Conservation (phyloP, 2,113 vertebrate genomes). For the Macaca nemestrina region DNA sequence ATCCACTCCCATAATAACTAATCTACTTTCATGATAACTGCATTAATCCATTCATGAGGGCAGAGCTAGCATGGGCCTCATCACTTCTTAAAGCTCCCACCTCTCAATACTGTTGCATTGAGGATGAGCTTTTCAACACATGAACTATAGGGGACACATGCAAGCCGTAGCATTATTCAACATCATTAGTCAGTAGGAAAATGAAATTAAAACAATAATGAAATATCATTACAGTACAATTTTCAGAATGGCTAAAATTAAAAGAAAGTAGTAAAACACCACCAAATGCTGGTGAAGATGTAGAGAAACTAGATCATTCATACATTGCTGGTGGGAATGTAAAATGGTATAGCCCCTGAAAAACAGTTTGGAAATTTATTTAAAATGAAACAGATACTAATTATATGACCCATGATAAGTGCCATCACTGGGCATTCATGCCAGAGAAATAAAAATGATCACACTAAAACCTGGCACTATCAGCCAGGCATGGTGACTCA, state of each 20-base stretch:
- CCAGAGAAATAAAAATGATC: background rate
- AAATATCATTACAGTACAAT: background rate
- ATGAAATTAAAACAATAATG: background rate
- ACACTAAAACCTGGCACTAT: background rate
- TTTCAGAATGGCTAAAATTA: background rate
- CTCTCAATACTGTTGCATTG: background rate
- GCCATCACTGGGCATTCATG: background rate
- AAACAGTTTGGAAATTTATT: background rate
- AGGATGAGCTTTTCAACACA: background rate
- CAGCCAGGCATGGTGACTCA: no score
- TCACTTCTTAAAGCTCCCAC: background rate
- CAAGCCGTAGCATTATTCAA: background rate
- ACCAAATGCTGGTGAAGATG: background rate
- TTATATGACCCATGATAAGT: background rate
- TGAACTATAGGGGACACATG: background rate
- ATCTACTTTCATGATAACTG: background rate
- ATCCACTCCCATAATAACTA: background rate
- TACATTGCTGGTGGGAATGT: background rate
- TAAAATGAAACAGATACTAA: background rate
- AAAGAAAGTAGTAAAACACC: background rate
- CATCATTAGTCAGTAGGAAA: background rate
- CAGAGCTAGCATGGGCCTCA: background rate
- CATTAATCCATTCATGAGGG: background rate
- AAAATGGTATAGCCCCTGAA: background rate
- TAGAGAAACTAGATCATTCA: background rate